Evolutionary conservation across 1,140 invertebrate genomes (phyloP).

Genomic region (Drosophila mauritiana): DNA sequence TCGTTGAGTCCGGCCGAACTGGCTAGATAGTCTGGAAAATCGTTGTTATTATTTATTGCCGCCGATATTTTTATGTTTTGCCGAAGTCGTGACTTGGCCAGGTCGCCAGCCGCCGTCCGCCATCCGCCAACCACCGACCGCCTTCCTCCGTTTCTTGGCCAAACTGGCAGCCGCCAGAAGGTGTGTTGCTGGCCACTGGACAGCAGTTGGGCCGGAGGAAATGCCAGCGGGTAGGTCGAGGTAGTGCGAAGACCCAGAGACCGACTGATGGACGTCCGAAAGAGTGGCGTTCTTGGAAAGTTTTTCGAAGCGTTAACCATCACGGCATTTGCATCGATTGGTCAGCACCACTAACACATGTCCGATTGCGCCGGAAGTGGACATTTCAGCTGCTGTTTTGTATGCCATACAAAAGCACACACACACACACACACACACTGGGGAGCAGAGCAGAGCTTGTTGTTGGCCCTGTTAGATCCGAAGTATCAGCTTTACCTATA

Average conservation of each 20-base stretch:
- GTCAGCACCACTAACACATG: conserved; percentile 27
- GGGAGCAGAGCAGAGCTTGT: conserved; percentile 1
- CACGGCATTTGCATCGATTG: conserved; percentile 47
- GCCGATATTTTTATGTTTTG: conserved; percentile 82
- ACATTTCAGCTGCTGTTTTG: conserved; percentile 39
- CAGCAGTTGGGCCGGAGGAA: conserved; percentile 33
- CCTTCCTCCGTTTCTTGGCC: conserved; percentile 36
- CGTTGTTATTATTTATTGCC: conserved; percentile 83
- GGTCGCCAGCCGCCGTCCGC: conserved; percentile 38
- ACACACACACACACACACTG: conserved; percentile 11
- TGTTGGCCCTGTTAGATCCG: conserved; percentile 20
- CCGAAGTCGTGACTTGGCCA: conserved; percentile 78
- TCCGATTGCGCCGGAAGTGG: conserved; percentile 58
- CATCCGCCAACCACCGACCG: conserved; percentile 16
- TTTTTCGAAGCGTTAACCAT: conserved; percentile 63
- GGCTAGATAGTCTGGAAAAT: conserved; percentile 79
- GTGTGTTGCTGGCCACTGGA: conserved; percentile 69
- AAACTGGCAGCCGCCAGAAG: conserved; percentile 69
- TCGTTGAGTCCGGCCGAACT: conserved; percentile 25
- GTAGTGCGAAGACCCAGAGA: conserved; percentile 16
- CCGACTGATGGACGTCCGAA: conserved; percentile 56
- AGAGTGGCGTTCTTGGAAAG: conserved; percentile 66
- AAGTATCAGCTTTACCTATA: conserved; percentile 17
- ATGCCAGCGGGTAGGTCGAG: conserved; percentile 12
- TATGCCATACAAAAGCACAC: conserved; percentile 22